Base-by-base conservation (phyloP, 2,113 vertebrate genomes). In the Sapajus apella region DNA sequence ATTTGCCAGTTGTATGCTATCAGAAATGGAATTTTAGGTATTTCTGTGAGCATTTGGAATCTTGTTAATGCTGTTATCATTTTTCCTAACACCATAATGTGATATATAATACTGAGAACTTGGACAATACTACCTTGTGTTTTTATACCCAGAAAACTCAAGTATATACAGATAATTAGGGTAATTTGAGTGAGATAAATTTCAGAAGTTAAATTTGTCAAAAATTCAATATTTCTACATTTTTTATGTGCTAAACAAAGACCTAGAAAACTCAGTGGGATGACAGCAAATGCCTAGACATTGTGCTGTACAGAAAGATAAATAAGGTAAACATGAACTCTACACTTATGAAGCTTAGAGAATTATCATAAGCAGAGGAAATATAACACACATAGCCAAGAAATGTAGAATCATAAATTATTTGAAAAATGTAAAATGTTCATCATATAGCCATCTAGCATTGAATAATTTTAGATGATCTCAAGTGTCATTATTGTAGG, bases 381-480 rank as follows among this genome's bases (percentile, higher is more conserved):
- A 73, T 56, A 32, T 0, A 23, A 16, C 37, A 27, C 0, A 37
- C 13, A 43, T 75, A 50, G 66, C 50, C 85, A 72, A 37, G 27
- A 75, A 84, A 47, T 84, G 6, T 18, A 27, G 10, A 43, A 12
- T 75, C 70, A 70, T 56, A 84, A 18, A 90, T 95, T 12, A 52
- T 56, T 81, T 55, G 40, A 72, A 90, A 96, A 45, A 58, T 73
- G 1, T 79, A 30, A 94, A 86, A 75, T 81, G 12, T 83, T 96
- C 35, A 66, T 73, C 14, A 5, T 76, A 64, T n/a, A 89, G 7
- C 3, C 12, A 61, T 83, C 18, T 61, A 77, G 8, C 12, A 14
- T 47, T 94, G 21, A 12, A 47, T 88, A 91, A 66, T 76, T 93
- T 84, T 83, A 93, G 21, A 61, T 76, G 23, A 84, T 75, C 37